Base-by-base conservation (phyloP, 2,888 invertebrate species). In the Willowsia nigromaculata region DNA sequence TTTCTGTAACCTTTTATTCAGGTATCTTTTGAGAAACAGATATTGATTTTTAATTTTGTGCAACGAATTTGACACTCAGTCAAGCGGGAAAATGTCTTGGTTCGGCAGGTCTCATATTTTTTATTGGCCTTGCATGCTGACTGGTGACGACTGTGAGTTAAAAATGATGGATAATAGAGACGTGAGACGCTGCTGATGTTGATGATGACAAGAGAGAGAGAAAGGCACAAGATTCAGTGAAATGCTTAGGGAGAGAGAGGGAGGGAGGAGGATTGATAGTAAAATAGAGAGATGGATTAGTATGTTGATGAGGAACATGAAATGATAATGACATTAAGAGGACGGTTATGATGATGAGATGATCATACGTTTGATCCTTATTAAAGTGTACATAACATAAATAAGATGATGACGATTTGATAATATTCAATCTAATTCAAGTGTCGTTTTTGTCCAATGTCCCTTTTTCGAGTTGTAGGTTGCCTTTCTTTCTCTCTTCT, bases 101-200 rank as follows among this genome's bases (percentile, higher is more conserved):
- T 74, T 43, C n/a, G 0, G 3, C 22, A 43, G 22, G 13, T 18
- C 22, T 25, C 15, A 5, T 40, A 22, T 13, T 62, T 22, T 43
- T 53, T 30, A 9, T 78, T 13, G 18, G 47, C 33, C n/a, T 65
- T 18, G 37, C 59, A 5, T 1, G 50, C 53, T 78, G 80, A 27
- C 50, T 76, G 50, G 47, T 76, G 76, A 76, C 76, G 47, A 76
- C 65, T 47, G 2, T 80, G 40, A 78, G 33, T 85, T 74, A 56
- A 56, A 56, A 5, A 78, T 86, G 86, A 80, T 86, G 86, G 56
- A 56, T 53, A 86, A 86, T 86, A 65, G 80, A 86, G 86, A 86
- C 78, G 86, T 78, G 71, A 59, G 85, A 85, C 74, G 43, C 59
- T 85, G 74, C 43, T 85, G 86, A 80, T 59, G 68, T 68, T 50